A percentile compares a stretch with the other conserved stretches of the same genome.
phyloP scores from a whole-genome alignment of 2,113 vertebrate genomes.

The Boulengeromyrus knoepffleri region DNA sequence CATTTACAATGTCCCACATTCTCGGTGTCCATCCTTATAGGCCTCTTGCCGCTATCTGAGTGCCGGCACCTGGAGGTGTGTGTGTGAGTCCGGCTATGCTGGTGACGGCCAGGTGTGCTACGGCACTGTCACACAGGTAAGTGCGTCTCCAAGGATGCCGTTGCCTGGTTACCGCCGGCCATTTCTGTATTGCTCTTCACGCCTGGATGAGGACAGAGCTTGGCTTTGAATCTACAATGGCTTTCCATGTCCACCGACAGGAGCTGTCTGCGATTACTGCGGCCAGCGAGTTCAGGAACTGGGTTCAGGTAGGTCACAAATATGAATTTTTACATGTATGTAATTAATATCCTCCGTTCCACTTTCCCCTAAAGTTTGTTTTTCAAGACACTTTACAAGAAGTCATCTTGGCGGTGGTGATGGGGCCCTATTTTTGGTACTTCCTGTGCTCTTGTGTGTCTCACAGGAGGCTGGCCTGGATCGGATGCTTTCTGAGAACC shows the following conservation, averaged over 20 bases:
- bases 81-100: constrained; percentile 67
- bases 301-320: constrained; percentile 70
- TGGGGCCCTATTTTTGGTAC: background rate
- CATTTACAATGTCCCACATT: constrained; percentile 2
- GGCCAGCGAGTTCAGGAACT: constrained; percentile 66
- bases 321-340: background rate
- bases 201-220: background rate
- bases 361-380: background rate
- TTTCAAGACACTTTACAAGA: background rate
- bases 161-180: background rate
- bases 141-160: constrained; percentile 18
- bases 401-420: background rate
- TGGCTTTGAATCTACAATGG: background rate
- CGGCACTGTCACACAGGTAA: constrained; percentile 69
- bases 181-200: background rate
- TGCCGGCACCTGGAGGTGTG: constrained; percentile 66
- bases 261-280: constrained; percentile 68
- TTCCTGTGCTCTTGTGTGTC: background rate
- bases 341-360: background rate
- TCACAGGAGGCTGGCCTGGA: constrained; percentile 64
- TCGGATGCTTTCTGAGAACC: constrained; percentile 43
- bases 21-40: constrained; percentile 35
- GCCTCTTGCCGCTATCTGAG: constrained; percentile 56
- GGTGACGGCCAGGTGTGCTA: constrained; percentile 78
- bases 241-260: constrained; percentile 48